phyloP scores from a whole-genome alignment of 2,797 vertebrate genomes.

The Varecia variegata region DNA sequence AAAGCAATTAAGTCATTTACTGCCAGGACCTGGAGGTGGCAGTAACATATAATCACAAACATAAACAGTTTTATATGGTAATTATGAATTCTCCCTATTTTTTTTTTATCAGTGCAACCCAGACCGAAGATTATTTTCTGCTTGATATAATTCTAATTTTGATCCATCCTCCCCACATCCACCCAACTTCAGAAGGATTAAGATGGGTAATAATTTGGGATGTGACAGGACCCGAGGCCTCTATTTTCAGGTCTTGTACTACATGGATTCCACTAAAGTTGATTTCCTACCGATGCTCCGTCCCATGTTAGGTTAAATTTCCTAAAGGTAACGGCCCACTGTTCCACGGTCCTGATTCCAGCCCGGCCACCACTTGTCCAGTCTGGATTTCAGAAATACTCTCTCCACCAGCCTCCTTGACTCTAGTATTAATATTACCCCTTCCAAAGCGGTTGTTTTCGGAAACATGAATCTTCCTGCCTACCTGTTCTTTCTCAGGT shows the following conservation, averaged over 20 bases:
- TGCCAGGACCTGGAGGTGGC: constrained; percentile 84
- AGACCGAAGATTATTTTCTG: constrained; percentile 86
- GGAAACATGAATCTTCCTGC: not conserved
- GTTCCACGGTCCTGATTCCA: not conserved
- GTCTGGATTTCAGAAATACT: not conserved
- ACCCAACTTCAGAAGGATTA: constrained; percentile 78
- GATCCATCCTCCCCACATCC: constrained; percentile 37
- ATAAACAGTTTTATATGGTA: constrained; percentile 82
- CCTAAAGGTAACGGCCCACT: not conserved
- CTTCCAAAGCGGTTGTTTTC: not conserved
- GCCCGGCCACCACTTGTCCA: not conserved
- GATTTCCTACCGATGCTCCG: accelerated
- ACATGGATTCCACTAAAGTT: constrained; percentile 37
- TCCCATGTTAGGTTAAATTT: not conserved
- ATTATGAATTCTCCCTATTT: constrained; percentile 79
- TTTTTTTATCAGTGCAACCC: constrained; percentile 83
- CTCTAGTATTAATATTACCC: accelerated
- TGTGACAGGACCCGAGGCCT: constrained; percentile 37
- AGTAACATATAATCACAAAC: constrained; percentile 86
- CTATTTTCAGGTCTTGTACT: constrained; percentile 23
- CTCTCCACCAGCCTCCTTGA: not conserved
- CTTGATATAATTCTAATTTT: constrained; percentile 85
- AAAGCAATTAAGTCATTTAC: constrained; percentile 83
- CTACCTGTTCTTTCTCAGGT: too few relatives aligned
- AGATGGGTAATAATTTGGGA: constrained; percentile 79